Evolutionary conservation across 2,113 vertebrate species (phyloP), one percentile per base, ranked within the genome.

Genomic region (Siniperca chuatsi): DNA sequence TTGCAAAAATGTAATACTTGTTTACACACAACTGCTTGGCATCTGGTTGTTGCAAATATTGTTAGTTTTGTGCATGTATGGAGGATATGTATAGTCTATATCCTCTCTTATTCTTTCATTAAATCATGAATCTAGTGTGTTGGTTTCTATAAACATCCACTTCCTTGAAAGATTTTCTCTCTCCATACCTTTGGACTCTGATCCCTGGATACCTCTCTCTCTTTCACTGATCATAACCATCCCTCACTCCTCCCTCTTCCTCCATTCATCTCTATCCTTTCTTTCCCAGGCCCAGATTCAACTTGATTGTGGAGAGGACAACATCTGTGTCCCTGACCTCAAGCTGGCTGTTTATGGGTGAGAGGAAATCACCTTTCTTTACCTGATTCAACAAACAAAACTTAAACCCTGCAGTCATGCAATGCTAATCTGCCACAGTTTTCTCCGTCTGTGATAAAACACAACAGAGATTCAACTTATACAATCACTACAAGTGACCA

Each of bases 291-390:
- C 95, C 69, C 96, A 97, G 84, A 97, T 97, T 85, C 92, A 96
- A 83, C 95, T 97, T 9, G 97, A 97, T 79, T 97, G 97, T 18
- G 97, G 97, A 9, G 96, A 97, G 46, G 97, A 97, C 93, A 97
- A 97, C 85, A 95, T 97, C 92, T 97, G 97, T 73, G 96, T 97
- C 40, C 97, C 97, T 23, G 96, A 97, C 88, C 94, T 97, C 2
- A 94, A 97, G 79, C 95, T 97, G 76, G 93, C 93, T 62, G 96
- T 97, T 57, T 92, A 91, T 52, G 93, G 96, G 97, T 97, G 89
- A 96, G 96, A 86, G 55, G 60, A 90, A 91, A 44, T 90, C 81
- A 75, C 61, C 52, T 81, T 76, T 79, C 35, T 75, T 75, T 81
- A 82, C 64, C 80, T 84, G 44, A 75, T 81, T 66, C 1, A 75